Conservation (phyloP, 2,888 invertebrate genomes). For the Dasysyrphus albostriatus region DNA sequence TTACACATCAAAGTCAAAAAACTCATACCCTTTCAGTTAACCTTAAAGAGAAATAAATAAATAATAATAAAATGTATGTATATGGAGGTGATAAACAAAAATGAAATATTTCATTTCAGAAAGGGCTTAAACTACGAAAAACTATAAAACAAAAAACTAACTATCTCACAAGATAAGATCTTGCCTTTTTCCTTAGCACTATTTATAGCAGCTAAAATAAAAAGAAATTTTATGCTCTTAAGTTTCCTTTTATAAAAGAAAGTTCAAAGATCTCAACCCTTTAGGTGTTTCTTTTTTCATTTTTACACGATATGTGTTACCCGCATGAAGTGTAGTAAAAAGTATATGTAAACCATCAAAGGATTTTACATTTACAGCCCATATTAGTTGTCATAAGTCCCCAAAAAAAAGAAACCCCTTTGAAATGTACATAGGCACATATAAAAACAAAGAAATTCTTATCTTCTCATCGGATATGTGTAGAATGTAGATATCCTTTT, state of each 20-base stretch:
- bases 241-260: constrained; percentile 9
- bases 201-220: neutral
- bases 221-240: neutral
- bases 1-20: neutral
- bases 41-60: neutral
- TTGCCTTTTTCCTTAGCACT: neutral
- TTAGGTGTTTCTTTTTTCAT: neutral
- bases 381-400: constrained; percentile 21
- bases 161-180: constrained; percentile 8
- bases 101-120: constrained; percentile 11
- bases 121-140: constrained; percentile 15
- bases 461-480: constrained; percentile 2
- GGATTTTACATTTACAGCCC: constrained; percentile 26
- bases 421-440: too few species aligned
- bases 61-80: too few species aligned
- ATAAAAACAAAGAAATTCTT: constrained; percentile 6
- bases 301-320: neutral
- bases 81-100: neutral
- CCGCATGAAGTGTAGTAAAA: constrained; percentile 4
- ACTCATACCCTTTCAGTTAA: neutral
- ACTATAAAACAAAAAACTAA: neutral
- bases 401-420: neutral
- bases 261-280: constrained; percentile 28
- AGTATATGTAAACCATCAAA: constrained; percentile 18
- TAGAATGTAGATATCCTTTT: neutral